Evolutionary conservation across 2,888 invertebrate species (phyloP).

Genomic region (Portevinia maculata): DNA sequence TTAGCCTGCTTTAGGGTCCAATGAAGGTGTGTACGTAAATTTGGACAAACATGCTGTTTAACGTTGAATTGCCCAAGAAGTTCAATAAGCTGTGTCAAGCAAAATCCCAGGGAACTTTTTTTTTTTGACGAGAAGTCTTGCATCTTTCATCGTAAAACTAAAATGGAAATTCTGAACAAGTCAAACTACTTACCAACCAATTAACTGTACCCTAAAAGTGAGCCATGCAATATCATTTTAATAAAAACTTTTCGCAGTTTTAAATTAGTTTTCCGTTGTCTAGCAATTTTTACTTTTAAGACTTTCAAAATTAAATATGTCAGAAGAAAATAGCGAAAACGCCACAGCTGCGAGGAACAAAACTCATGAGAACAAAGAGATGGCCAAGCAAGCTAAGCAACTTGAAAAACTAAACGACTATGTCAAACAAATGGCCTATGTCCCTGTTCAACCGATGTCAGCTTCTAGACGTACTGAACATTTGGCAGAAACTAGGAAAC

Average conservation of each 20-base stretch:
- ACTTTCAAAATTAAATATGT: conserved; percentile 26
- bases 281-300: background rate
- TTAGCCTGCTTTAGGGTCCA: too few relatives aligned
- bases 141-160: too few relatives aligned
- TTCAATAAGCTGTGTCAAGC: too few relatives aligned
- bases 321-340: conserved; percentile 11
- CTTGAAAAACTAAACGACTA: conserved; percentile 51
- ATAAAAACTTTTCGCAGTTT: background rate
- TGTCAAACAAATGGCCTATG: conserved; percentile 59
- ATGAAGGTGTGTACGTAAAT: too few relatives aligned
- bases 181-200: background rate
- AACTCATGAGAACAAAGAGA: background rate
- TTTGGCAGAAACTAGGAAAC: conserved; percentile 25
- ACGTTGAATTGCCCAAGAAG: too few relatives aligned
- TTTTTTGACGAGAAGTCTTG: too few relatives aligned
- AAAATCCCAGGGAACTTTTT: too few relatives aligned
- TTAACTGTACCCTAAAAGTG: too few relatives aligned
- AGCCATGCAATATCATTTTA: background rate
- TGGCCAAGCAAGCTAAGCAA: background rate
- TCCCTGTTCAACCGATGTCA: conserved; percentile 9
- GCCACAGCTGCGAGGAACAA: background rate
- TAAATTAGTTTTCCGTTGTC: background rate
- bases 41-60: too few relatives aligned
- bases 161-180: too few relatives aligned
- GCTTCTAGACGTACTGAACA: conserved; percentile 35